phyloP scores from a whole-genome alignment of 2,888 invertebrate genomes.

The Apamea anceps region DNA sequence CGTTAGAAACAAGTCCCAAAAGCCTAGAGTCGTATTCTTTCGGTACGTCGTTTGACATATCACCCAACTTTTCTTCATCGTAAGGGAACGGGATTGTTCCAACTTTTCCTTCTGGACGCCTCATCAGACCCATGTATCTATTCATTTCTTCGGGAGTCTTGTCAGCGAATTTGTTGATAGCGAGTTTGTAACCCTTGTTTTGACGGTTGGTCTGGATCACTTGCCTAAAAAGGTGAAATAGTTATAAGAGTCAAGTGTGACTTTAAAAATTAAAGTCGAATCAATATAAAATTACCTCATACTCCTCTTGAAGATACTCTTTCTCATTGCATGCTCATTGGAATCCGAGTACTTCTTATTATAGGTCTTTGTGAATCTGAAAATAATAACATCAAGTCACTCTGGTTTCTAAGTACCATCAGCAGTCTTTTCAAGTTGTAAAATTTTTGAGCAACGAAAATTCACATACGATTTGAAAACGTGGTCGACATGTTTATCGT shows the following conservation, averaged over 20 bases:
- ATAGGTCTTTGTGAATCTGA: conserved; percentile 53
- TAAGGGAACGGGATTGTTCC: conserved; percentile 82
- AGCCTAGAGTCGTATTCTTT: conserved; percentile 77
- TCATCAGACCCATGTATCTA: conserved; percentile 72
- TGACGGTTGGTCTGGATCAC: conserved; percentile 73
- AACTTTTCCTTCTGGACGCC: conserved; percentile 69
- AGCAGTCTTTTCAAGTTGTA: background rate
- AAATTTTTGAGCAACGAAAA: background rate
- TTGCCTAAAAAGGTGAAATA: conserved; percentile 63
- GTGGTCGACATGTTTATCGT: conserved; percentile 75
- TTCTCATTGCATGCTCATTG: conserved; percentile 54
- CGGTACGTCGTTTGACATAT: conserved; percentile 71
- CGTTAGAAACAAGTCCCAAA: conserved; percentile 75
- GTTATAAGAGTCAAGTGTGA: background rate
- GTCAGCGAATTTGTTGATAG: conserved; percentile 81
- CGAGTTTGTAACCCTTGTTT: conserved; percentile 77
- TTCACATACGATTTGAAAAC: conserved; percentile 75
- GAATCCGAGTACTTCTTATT: conserved; percentile 48
- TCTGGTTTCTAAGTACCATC: background rate
- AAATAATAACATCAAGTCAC: conserved; percentile 11
- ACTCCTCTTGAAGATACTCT: conserved; percentile 52
- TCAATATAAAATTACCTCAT: conserved; percentile 54
- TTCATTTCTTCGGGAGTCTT: conserved; percentile 78
- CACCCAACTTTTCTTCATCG: conserved; percentile 63
- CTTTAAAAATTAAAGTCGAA: background rate